These are phyloP conservation scores for Lacerta viridis DNA, from an alignment of 2,797 vertebrate species.

Conservation along the genomic window DNA sequence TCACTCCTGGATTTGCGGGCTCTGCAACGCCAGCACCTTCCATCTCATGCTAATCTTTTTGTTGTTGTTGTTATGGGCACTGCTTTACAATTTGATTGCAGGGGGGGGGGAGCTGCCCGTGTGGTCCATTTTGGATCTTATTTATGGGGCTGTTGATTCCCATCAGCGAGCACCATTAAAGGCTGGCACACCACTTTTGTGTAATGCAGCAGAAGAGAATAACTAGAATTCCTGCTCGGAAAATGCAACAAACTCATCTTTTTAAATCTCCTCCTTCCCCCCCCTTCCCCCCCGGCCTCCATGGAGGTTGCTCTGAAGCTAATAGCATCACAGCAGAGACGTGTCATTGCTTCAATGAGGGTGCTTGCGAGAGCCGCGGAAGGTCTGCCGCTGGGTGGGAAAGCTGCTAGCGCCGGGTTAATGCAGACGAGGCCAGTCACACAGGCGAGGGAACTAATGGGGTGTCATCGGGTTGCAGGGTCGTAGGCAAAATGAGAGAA, in stretches of 20 bases:
- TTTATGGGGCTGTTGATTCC: constrained; percentile 52
- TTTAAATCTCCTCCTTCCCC: not conserved
- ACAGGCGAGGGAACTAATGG: constrained; percentile 25
- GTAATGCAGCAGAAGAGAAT: constrained; percentile 69
- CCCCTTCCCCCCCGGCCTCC: not conserved
- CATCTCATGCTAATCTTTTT: constrained; percentile 5
- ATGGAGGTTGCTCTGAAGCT: constrained; percentile 61
- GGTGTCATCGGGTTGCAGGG: not conserved
- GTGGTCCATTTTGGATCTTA: constrained; percentile 58
- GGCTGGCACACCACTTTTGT: constrained; percentile 49
- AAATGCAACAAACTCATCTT: constrained; percentile 66
- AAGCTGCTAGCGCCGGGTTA: constrained; percentile 46
- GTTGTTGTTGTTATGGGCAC: not conserved
- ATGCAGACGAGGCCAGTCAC: constrained; percentile 26
- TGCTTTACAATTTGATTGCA: constrained; percentile 47
- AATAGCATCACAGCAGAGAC: constrained; percentile 49
- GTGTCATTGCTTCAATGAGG: constrained; percentile 9
- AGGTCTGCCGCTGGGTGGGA: constrained; percentile 42
- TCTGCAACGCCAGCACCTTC: not conserved
- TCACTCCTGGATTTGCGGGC: not conserved
- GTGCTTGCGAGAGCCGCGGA: constrained; percentile 23
- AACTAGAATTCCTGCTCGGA: constrained; percentile 62
- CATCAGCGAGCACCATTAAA: constrained; percentile 31
- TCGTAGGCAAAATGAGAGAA: not conserved
- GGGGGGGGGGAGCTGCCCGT: not conserved